A percentile compares a stretch with the other conserved stretches of the same genome.
These are phyloP conservation scores for Aplocera efformata DNA, from an alignment of 2,888 invertebrate genomes.

Conservation along the genomic window DNA sequence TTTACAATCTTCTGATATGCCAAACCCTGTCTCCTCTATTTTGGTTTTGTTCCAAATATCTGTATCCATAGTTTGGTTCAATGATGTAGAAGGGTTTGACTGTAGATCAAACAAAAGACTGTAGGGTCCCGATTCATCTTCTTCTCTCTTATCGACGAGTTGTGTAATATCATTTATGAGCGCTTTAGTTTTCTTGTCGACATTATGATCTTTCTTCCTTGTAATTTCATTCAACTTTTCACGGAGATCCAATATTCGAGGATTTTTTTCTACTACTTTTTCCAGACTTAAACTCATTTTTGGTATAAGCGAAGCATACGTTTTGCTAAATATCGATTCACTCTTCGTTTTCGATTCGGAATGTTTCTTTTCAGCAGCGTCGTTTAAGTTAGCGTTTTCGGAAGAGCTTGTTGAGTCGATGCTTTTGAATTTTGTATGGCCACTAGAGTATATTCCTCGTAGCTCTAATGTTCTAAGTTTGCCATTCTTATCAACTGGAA, in stretches of 20 bases:
- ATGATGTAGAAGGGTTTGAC: slow-evolving; percentile 58
- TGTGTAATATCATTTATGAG: slow-evolving; percentile 69
- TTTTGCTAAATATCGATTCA: slow-evolving; percentile 56
- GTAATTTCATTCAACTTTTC: slow-evolving; percentile 72
- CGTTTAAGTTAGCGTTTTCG: slow-evolving; percentile 42
- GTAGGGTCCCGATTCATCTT: slow-evolving; percentile 80
- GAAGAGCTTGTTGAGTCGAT: slow-evolving; percentile 43
- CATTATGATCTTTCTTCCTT: slow-evolving; percentile 64
- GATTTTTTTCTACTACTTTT: slow-evolving; percentile 67
- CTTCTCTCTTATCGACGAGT: slow-evolving; percentile 67
- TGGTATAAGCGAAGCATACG: slow-evolving; percentile 65
- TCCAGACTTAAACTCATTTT: slow-evolving; percentile 70
- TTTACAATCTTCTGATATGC: slow-evolving; percentile 39
- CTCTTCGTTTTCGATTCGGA: slow-evolving; percentile 47
- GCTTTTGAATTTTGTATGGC: slow-evolving; percentile 53
- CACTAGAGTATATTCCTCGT: slow-evolving; percentile 56
- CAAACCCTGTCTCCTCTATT: slow-evolving; percentile 37
- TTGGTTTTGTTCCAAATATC: slow-evolving; percentile 49
- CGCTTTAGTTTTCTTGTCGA: slow-evolving; percentile 67
- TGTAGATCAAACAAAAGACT: slow-evolving; percentile 80
- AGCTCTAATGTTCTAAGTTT: slow-evolving; percentile 64
- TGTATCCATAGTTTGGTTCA: slow-evolving; percentile 38
- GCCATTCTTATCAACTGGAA: slow-evolving; percentile 70
- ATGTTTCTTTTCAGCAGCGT: slow-evolving; percentile 41
- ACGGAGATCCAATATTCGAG: slow-evolving; percentile 69